A percentile compares a stretch with the other conserved stretches of the same genome.
phyloP scores from a whole-genome alignment of 2,888 invertebrate species.

The Diarsia dahlii region DNA sequence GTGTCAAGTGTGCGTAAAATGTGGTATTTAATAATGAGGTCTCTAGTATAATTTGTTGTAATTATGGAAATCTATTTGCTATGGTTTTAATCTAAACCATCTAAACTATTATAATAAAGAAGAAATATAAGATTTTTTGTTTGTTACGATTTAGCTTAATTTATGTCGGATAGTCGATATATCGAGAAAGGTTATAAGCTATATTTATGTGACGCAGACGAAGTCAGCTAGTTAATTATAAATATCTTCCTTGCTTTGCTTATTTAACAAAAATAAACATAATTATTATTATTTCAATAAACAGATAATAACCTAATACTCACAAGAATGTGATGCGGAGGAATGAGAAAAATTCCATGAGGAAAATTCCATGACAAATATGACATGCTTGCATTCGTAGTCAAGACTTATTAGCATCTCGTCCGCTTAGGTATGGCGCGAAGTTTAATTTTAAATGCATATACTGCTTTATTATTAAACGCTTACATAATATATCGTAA shows the following conservation, averaged over 20 bases:
- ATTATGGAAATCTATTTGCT: neutral
- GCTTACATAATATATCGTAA: neutral
- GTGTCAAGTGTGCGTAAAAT: neutral
- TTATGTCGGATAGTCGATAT: no score
- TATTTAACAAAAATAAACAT: no score
- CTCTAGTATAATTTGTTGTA: neutral
- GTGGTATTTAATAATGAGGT: neutral
- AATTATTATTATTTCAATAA: neutral
- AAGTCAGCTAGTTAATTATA: no score
- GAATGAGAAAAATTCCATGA: no score
- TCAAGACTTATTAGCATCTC: neutral
- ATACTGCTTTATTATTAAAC: neutral
- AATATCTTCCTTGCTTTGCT: neutral
- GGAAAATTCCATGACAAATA: conserved; percentile 1
- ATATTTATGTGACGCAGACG: no score
- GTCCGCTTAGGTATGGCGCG: neutral
- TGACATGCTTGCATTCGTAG: neutral
- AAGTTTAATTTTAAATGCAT: neutral
- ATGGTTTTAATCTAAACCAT: neutral
- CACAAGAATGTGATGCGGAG: no score
- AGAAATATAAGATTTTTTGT: no score
- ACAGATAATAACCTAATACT: neutral
- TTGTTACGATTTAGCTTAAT: no score
- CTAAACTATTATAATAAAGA: no score
- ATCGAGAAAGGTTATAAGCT: no score